phyloP scores from a whole-genome alignment of 2,888 invertebrate genomes.

The Andrena flavipes region DNA sequence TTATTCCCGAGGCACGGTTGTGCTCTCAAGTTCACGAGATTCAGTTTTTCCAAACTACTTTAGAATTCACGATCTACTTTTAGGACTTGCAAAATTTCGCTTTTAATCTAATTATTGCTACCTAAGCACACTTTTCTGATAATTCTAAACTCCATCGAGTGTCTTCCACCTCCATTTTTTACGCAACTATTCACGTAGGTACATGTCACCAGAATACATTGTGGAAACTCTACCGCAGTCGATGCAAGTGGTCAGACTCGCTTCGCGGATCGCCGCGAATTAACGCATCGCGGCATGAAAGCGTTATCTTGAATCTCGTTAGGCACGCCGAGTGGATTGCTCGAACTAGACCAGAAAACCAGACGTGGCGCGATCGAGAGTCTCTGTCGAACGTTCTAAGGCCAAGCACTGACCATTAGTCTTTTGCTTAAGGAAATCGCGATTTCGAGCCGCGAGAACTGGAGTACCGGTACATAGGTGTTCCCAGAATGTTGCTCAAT shows the following conservation, averaged over 20 bases:
- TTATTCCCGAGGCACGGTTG: slow-evolving; percentile 2
- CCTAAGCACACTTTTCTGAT: too few species aligned
- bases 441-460: slow-evolving; percentile 40
- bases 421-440: slow-evolving; percentile 48
- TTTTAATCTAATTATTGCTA: too few species aligned
- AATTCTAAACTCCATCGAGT: neutral
- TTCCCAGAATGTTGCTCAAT: slow-evolving; percentile 56
- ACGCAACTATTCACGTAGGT: neutral
- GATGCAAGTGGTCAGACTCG: neutral
- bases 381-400: slow-evolving; percentile 48
- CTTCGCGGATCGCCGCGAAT: slow-evolving; percentile 7
- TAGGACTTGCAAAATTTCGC: too few species aligned
- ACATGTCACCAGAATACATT: neutral
- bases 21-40: neutral
- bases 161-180: neutral
- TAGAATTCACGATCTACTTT: too few species aligned
- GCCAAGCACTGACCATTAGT: slow-evolving; percentile 33
- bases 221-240: neutral
- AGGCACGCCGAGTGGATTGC: slow-evolving; percentile 43
- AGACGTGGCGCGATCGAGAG: slow-evolving; percentile 41
- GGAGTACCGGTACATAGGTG: slow-evolving; percentile 29
- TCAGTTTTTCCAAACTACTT: too few species aligned
- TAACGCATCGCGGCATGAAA: slow-evolving; percentile 26
- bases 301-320: slow-evolving; percentile 46
- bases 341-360: slow-evolving; percentile 59